Conservation (phyloP, 2,113 vertebrate species). For the Myrmecophaga tridactyla region DNA sequence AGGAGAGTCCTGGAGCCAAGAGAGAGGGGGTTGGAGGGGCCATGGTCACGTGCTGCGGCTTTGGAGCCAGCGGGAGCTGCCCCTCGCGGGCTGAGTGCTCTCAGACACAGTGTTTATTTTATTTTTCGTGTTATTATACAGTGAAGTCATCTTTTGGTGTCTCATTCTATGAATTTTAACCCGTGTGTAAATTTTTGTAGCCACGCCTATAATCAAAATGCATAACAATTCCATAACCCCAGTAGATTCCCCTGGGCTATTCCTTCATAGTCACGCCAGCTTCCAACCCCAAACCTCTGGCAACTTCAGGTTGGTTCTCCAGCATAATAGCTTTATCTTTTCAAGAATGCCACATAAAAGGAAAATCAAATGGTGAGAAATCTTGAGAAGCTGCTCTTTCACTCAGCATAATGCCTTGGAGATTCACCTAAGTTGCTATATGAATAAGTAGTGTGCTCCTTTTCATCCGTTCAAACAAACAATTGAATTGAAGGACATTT, state of each 20-base stretch:
- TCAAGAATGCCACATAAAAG: background rate
- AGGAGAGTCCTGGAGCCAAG: background rate
- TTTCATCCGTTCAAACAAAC: background rate
- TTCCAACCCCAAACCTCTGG: background rate
- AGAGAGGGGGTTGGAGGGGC: background rate
- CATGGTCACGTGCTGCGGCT: background rate
- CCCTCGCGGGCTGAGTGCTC: background rate
- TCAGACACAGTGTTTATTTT: background rate
- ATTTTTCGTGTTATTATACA: background rate
- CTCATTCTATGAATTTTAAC: background rate
- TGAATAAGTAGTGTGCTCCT: background rate
- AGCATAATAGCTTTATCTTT: background rate
- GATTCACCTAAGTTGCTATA: background rate
- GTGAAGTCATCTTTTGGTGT: background rate
- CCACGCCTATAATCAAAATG: background rate
- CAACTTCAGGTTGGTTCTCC: no score
- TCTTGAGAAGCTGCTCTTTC: background rate
- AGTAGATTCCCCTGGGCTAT: background rate
- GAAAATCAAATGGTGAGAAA: background rate
- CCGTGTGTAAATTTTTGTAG: background rate
- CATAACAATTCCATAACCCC: background rate
- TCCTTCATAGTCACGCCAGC: background rate
- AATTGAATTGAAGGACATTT: background rate
- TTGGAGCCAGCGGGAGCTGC: background rate
- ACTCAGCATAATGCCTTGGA: background rate